Evolutionary conservation across 2,797 vertebrate genomes (phyloP).

Genomic region (Thripadectes ignobilis): DNA sequence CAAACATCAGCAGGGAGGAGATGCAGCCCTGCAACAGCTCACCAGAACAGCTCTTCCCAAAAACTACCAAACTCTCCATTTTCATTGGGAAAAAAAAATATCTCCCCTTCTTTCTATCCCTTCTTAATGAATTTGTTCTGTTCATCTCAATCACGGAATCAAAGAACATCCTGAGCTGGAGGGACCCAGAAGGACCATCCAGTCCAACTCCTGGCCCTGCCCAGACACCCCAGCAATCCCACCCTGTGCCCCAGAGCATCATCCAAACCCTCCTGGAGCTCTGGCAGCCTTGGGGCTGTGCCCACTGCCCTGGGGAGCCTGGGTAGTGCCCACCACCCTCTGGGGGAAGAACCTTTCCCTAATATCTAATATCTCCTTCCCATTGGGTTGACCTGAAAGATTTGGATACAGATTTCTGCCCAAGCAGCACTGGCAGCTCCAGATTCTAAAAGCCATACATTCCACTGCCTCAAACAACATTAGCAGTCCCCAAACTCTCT

Average conservation of each 20-base stretch:
- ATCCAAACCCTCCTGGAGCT: neutral
- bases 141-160: neutral
- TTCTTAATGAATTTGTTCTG: neutral
- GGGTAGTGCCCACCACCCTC: neutral
- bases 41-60: neutral
- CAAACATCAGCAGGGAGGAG: neutral
- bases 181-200: rapidly evolving
- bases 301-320: neutral
- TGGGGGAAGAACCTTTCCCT: neutral
- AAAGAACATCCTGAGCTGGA: neutral
- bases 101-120: neutral
- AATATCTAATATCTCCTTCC: neutral
- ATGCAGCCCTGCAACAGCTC: neutral
- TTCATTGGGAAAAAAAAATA: neutral
- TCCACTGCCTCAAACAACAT: neutral
- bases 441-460: neutral
- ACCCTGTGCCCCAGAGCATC: neutral
- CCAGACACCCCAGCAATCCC: neutral
- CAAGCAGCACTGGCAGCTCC: neutral
- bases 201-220: rapidly evolving
- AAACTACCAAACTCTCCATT: neutral
- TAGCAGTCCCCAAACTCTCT: too few relatives aligned
- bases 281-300: neutral
- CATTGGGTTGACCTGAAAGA: neutral
- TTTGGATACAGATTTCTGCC: neutral